Percentiles rank a stretch among this genome's conserved stretches.
Evolutionary conservation across 2,888 invertebrate species (phyloP).

Genomic region (Agapostemon virescens): DNA sequence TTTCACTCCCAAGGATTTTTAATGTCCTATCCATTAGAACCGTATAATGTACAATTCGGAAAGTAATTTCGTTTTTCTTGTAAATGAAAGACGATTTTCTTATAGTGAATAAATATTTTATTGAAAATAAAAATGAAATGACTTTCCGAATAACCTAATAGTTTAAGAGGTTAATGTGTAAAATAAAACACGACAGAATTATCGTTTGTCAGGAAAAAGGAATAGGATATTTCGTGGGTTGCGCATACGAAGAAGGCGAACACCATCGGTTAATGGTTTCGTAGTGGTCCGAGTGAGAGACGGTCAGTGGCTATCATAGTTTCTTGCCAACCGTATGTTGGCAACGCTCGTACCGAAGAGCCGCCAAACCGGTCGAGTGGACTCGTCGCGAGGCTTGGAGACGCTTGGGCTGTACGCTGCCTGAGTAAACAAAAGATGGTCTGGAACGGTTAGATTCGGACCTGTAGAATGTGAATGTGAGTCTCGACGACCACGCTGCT

Average conservation of each 20-base stretch:
- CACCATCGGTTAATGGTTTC: neutral
- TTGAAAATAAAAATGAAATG: too few species aligned
- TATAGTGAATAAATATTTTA: too few species aligned
- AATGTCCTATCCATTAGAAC: too few species aligned
- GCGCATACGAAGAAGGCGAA: neutral
- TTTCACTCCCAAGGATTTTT: too few species aligned
- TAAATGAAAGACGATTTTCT: too few species aligned
- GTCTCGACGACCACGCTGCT: constrained; percentile 1
- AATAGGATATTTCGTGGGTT: neutral
- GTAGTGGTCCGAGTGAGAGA: neutral
- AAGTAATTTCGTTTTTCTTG: too few species aligned
- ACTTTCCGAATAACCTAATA: too few species aligned
- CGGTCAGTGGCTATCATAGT: constrained; percentile 26
- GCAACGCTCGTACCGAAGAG: constrained; percentile 32
- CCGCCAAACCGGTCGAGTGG: constrained; percentile 51
- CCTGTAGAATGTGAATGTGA: constrained; percentile 13
- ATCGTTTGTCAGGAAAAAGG: neutral
- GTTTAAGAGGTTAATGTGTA: neutral
- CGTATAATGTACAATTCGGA: too few species aligned
- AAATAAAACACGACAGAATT: neutral
- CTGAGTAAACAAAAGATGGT: constrained; percentile 55
- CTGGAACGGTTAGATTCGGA: neutral
- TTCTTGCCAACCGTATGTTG: constrained; percentile 46
- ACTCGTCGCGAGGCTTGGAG: constrained; percentile 33
- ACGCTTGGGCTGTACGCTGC: constrained; percentile 22